These are phyloP conservation scores for Pseudorasbora parva DNA, from an alignment of 2,113 vertebrate species.

Conservation along the genomic window DNA sequence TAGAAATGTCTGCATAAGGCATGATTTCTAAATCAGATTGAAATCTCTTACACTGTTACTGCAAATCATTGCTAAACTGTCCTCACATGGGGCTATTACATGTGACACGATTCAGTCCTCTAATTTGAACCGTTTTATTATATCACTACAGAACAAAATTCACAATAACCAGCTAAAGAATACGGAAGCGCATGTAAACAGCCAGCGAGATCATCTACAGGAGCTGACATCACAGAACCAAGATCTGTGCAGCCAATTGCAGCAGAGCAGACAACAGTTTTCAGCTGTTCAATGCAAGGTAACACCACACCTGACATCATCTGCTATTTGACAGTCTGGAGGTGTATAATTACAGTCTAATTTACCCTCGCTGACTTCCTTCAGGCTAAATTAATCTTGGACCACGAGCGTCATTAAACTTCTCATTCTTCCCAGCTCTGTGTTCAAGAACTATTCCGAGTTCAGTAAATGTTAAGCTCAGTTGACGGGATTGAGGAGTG, in stretches of 20 bases:
- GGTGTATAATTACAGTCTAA: constrained; percentile 52
- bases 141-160: constrained; percentile 6
- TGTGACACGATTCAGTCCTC: neutral
- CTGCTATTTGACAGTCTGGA: constrained; percentile 40
- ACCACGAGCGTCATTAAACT: constrained; percentile 28
- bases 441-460: neutral
- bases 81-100: neutral
- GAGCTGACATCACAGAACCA: constrained; percentile 27
- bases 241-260: constrained; percentile 20
- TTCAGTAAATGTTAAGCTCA: neutral
- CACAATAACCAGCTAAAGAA: neutral
- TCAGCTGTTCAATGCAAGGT: constrained; percentile 17
- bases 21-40: constrained; percentile 17
- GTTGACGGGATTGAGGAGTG: neutral
- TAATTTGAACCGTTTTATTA: neutral
- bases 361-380: constrained; percentile 47
- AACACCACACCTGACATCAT: constrained; percentile 43
- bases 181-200: neutral
- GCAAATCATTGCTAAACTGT: neutral
- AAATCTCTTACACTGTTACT: neutral
- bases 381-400: constrained; percentile 43
- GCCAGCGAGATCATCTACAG: constrained; percentile 17
- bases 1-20: neutral
- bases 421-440: constrained; percentile 6
- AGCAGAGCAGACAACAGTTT: constrained; percentile 2